A percentile compares a stretch with the other conserved stretches of the same genome.
Conservation (phyloP, 2,797 vertebrate species). For the Silurus aristotelis region DNA sequence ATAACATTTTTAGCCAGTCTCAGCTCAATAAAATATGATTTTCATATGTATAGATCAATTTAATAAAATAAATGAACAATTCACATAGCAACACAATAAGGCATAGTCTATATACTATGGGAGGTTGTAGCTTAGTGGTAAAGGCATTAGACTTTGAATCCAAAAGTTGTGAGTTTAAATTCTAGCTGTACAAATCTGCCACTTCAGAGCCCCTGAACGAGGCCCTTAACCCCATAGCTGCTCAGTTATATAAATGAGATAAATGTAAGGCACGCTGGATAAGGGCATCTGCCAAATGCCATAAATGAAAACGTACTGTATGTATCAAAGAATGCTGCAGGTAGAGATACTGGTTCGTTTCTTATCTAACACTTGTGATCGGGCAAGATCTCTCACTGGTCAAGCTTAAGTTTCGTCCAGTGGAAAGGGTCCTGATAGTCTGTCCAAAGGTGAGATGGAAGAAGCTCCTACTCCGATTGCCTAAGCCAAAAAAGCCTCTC, state of each 20-base stretch:
- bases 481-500: constrained; percentile 36
- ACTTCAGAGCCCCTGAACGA: too few relatives aligned
- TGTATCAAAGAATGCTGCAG: constrained; percentile 13
- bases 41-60: background rate
- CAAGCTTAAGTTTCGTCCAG: constrained; percentile 50
- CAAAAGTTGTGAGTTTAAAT: too few relatives aligned
- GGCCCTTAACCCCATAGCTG: too few relatives aligned
- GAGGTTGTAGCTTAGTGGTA: too few relatives aligned
- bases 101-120: too few relatives aligned
- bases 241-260: too few relatives aligned
- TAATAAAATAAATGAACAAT: background rate
- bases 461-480: constrained; percentile 17
- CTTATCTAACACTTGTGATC: constrained; percentile 39
- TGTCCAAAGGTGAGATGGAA: constrained; percentile 41
- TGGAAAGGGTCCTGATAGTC: constrained; percentile 50
- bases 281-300: too few relatives aligned
- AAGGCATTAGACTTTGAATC: too few relatives aligned
- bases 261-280: too few relatives aligned
- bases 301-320: too few relatives aligned
- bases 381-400: constrained; percentile 34
- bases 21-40: background rate
- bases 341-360: background rate
- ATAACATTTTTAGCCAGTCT: background rate
- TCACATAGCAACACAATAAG: background rate
- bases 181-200: too few relatives aligned